Conservation (phyloP, 2,113 vertebrate genomes). For the Microcebus lehilahytsara region DNA sequence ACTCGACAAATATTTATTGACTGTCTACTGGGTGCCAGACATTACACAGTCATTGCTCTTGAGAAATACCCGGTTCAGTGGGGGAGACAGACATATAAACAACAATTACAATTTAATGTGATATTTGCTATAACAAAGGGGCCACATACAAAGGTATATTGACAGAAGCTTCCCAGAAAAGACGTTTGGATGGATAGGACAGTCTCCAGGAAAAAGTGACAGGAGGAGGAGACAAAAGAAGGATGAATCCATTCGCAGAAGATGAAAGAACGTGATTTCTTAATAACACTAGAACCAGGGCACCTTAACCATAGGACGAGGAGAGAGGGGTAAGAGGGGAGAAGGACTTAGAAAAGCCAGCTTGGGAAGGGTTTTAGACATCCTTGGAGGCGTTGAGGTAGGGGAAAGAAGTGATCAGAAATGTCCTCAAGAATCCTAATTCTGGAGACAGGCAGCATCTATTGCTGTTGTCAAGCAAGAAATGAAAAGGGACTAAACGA, state of each 20-base stretch:
- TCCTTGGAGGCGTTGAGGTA: not conserved
- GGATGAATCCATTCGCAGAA: no score
- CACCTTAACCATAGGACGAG: not conserved
- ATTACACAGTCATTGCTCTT: not conserved
- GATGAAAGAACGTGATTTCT: not conserved
- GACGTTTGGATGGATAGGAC: not conserved
- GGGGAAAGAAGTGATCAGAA: not conserved
- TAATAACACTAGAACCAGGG: not conserved
- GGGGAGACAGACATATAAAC: not conserved
- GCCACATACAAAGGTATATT: not conserved
- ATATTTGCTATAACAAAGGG: slow-evolving; percentile 13
- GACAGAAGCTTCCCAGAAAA: not conserved
- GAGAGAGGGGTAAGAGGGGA: not conserved
- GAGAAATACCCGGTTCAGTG: slow-evolving; percentile 7
- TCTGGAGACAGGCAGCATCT: not conserved
- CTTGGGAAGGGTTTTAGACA: not conserved
- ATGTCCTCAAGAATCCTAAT: not conserved
- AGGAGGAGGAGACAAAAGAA: not conserved
- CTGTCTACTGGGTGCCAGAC: slow-evolving; percentile 8
- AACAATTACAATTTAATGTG: not conserved
- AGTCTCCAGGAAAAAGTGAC: not conserved
- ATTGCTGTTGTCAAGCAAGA: not conserved
- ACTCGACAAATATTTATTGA: slow-evolving; percentile 24
- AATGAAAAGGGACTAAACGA: not conserved
- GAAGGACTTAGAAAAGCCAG: not conserved